phyloP scores from a whole-genome alignment of 2,888 invertebrate genomes.

The Calliopum simillimum region DNA sequence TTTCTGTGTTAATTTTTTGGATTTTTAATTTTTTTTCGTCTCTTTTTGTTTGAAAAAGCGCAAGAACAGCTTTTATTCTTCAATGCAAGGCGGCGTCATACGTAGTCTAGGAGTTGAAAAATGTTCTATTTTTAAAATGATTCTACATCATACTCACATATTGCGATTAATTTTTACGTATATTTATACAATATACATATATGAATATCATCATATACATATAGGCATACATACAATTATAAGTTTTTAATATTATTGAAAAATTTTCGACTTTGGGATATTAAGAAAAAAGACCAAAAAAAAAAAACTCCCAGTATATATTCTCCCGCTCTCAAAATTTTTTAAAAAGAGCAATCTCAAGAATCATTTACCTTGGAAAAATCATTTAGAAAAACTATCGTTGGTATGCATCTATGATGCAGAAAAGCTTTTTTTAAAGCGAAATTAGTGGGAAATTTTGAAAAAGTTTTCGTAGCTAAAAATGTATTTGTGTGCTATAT shows the following conservation, averaged over 20 bases:
- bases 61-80: slow-evolving; percentile 5
- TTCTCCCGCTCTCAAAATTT: background rate
- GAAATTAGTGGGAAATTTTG: slow-evolving; percentile 56
- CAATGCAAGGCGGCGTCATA: background rate
- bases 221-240: no score
- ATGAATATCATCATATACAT: background rate
- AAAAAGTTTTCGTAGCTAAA: slow-evolving; percentile 49
- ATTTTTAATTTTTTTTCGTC: background rate
- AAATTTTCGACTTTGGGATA: slow-evolving; percentile 25
- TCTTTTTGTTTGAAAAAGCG: background rate
- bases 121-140: slow-evolving; percentile 31
- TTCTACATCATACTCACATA: slow-evolving; percentile 7
- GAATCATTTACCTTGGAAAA: no score
- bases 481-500: slow-evolving; percentile 45
- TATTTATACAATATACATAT: slow-evolving; percentile 5
- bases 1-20: background rate
- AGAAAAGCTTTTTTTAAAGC: slow-evolving; percentile 27
- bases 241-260: no score
- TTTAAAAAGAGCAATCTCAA: no score
- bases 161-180: background rate
- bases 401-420: no score
- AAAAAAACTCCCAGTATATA: no score
- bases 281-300: no score
- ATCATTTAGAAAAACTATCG: no score
- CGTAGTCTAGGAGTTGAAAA: slow-evolving; percentile 21